Base-by-base conservation (phyloP, 2,888 invertebrate genomes). In the Microctonus hyperodae region DNA sequence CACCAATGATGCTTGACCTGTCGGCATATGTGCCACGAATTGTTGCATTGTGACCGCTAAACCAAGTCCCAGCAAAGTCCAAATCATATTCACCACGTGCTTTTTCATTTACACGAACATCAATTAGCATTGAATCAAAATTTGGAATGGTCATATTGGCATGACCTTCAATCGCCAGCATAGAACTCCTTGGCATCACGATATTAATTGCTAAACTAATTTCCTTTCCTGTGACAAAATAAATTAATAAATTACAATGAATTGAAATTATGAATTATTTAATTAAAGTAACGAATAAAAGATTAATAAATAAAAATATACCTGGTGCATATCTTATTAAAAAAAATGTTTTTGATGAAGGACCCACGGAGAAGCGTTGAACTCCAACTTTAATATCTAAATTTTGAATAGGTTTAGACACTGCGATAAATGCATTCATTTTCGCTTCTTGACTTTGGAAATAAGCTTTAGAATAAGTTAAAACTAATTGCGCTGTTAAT, bases 31-130 rank as follows among this genome's bases (percentile, higher is more conserved):
- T 86, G 0, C 93, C 94, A 71, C 89, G 89, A 1, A 90, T 85
- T 51, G 89, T 89, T 70, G 92, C 86, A 70, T 89, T 90, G 70
- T 90, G 89, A 1, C 92, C 93, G 55, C 92, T 93, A 80, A 94
- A 94, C 94, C 94, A 94, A 0, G 91, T 87, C 0, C 92, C 93
- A 31, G 87, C 86, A 44, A 92, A 86, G 74, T 91, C 90, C 28
- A 93, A 85, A 82, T 90, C 90, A 78, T 89, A 94, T 74, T 92
- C 90, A 62, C 88, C 88, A 0, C 86, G 83, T 53, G 86, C 86
- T 74, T 91, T 91, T 79, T 93, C 94, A 35, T 87, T 88, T 9
- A 94, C 84, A 73, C 90, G 90, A 0, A 89, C 84, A 59, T 88
- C 87, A 1, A 91, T 82, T 0, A 89, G 85, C 85, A 92, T 90